Base-by-base conservation (phyloP, 1,140 invertebrate genomes). In the Drosophila ananassae region DNA sequence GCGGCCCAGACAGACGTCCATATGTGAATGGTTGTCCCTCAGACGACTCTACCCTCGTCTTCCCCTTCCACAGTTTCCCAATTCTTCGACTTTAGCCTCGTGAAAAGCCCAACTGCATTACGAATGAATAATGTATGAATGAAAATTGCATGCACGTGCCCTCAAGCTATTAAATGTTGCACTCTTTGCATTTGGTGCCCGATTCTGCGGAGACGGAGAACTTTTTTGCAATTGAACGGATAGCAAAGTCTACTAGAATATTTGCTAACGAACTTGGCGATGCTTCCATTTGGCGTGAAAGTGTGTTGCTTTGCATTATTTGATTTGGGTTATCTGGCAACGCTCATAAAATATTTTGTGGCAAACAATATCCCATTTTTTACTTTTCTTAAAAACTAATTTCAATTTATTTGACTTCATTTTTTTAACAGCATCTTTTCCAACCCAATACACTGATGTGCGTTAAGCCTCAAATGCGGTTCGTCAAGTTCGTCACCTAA, bases 101-200 rank as follows among this genome's bases (percentile, higher is more conserved):
- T 48, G 63, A 60, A 73, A 75, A 71, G 53, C 57, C 64, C 68
- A 79, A 60, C 76, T 57, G 82, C 81, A 90, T 90, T 87, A 90
- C 87, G 85, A 90, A 90, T 90, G 85, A 90, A 90, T 90, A 90
- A 90, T 90, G 85, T 90, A 90, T 90, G 85, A 90, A 90, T 90
- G 85, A 90, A 90, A 90, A 90, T 90, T 90, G 85, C 85, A 79
- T 90, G 82, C 85, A 90, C 85, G 85, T 90, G 85, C 87, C 85
- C 80, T 76, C 53, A 55, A 78, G 85, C 85, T 82, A 90, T 82
- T 82, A 90, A 90, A 90, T 79, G 76, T 90, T 78, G 78, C 85
- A 90, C 85, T 89, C 60, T 77, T 60, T 61, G 68, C 28, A 9
- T 30, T 17, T 47, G 53, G 47, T 71, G 30, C 37, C n/a, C 10